These are phyloP conservation scores for Eupithecia subumbrata DNA, from an alignment of 2,888 invertebrate genomes.

Conservation along the genomic window DNA sequence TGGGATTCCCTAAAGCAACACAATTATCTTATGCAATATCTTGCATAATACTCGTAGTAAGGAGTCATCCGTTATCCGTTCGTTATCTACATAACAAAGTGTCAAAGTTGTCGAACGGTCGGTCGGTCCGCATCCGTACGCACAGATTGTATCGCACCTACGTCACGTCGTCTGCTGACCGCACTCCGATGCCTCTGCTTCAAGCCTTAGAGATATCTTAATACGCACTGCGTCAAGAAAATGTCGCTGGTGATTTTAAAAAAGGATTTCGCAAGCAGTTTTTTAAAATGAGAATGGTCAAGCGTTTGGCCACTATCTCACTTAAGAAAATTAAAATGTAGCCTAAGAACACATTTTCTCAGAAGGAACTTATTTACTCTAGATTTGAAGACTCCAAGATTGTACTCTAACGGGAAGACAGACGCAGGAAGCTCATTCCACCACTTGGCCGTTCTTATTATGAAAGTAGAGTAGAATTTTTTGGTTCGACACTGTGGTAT, in stretches of 20 bases:
- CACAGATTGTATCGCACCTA: slow-evolving; percentile 40
- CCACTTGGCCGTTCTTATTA: too few species aligned
- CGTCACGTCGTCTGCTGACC: slow-evolving; percentile 44
- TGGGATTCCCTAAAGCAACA: neutral
- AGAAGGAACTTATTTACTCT: too few species aligned
- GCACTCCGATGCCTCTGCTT: slow-evolving; percentile 31
- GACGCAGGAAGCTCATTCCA: too few species aligned
- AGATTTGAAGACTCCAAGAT: too few species aligned
- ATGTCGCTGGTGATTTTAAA: neutral
- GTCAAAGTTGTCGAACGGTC: slow-evolving; percentile 43
- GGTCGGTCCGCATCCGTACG: slow-evolving; percentile 34
- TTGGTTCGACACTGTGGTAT: too few species aligned
- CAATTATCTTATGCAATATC: neutral
- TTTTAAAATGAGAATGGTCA: too few species aligned
- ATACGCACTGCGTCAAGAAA: slow-evolving; percentile 24
- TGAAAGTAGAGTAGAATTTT: too few species aligned
- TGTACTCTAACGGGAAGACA: too few species aligned
- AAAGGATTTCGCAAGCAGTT: neutral
- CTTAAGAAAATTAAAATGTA: too few species aligned
- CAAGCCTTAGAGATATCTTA: slow-evolving; percentile 21
- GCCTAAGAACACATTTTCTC: too few species aligned
- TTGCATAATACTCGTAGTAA: neutral
- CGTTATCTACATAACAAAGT: slow-evolving; percentile 36
- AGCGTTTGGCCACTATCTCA: too few species aligned
- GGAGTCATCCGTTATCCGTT: slow-evolving; percentile 27